Evolutionary conservation across 2,888 invertebrate genomes (phyloP).

Genomic region (Acleris laterana): DNA sequence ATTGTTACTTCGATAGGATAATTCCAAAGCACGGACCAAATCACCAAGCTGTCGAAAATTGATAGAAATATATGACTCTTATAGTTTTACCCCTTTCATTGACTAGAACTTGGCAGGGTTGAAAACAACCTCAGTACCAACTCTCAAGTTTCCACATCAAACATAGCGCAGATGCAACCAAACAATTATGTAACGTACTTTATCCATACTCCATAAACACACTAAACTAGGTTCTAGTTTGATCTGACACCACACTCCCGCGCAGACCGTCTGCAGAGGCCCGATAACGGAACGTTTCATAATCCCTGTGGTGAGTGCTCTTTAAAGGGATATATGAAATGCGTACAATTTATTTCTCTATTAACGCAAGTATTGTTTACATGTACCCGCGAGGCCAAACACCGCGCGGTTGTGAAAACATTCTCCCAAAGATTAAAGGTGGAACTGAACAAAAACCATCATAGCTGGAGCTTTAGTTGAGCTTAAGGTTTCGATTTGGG

Average conservation of each 20-base stretch:
- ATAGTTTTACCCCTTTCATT: no score
- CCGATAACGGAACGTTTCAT: conserved; percentile 68
- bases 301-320: conserved; percentile 66
- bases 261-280: conserved; percentile 53
- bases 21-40: no score
- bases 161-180: neutral
- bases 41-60: no score
- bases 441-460: conserved; percentile 61
- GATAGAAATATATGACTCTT: no score
- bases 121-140: no score
- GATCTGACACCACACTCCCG: conserved; percentile 48
- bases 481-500: conserved; percentile 41
- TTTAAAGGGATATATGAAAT: conserved; percentile 79
- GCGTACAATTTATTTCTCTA: conserved; percentile 81
- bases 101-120: no score
- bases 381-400: conserved; percentile 70
- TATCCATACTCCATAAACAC: conserved; percentile 15
- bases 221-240: conserved; percentile 42
- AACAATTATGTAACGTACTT: conserved; percentile 23
- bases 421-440: conserved; percentile 79
- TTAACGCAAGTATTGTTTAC: conserved; percentile 81
- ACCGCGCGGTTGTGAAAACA: conserved; percentile 78
- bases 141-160: neutral
- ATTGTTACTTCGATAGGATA: no score
- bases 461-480: conserved; percentile 50